phyloP scores from a whole-genome alignment of 2,113 vertebrate genomes.

The Falcunculus frontatus region DNA sequence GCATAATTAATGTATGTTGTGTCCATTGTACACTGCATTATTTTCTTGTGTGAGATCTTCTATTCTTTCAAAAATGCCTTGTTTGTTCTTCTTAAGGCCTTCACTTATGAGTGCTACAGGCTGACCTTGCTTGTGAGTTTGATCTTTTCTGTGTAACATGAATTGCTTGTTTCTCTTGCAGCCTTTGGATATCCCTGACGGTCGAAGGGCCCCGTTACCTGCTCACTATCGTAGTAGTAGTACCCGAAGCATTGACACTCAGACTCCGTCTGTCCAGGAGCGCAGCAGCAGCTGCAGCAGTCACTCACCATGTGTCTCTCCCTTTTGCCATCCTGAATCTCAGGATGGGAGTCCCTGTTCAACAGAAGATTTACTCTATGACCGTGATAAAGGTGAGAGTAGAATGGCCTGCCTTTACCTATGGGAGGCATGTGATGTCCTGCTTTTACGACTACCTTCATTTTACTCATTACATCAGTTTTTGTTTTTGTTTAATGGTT shows the following conservation, averaged over 20 bases:
- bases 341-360: conserved; percentile 91
- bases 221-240: conserved; percentile 85
- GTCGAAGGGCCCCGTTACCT: conserved; percentile 86
- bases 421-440: conserved; percentile 20
- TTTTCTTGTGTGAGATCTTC: background rate
- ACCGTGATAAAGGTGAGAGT: conserved; percentile 91
- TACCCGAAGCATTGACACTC: conserved; percentile 89
- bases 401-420: background rate
- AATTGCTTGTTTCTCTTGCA: conserved; percentile 56
- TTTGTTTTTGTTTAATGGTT: conserved; percentile 42
- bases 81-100: background rate
- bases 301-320: conserved; percentile 81
- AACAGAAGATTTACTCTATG: conserved; percentile 87
- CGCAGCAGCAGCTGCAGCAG: conserved; percentile 87
- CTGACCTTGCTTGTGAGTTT: background rate
- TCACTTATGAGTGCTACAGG: background rate
- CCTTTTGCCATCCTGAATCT: conserved; percentile 87
- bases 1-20: background rate
- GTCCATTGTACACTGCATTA: background rate
- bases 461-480: conserved; percentile 71
- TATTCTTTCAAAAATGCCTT: background rate
- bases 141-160: background rate
- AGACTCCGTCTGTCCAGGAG: conserved; percentile 86
- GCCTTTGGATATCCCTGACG: conserved; percentile 87
- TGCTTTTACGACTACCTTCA: conserved; percentile 64